Percentiles rank a stretch among this genome's conserved stretches.
Conservation (phyloP, 2,797 vertebrate species). For the Tapirus indicus region DNA sequence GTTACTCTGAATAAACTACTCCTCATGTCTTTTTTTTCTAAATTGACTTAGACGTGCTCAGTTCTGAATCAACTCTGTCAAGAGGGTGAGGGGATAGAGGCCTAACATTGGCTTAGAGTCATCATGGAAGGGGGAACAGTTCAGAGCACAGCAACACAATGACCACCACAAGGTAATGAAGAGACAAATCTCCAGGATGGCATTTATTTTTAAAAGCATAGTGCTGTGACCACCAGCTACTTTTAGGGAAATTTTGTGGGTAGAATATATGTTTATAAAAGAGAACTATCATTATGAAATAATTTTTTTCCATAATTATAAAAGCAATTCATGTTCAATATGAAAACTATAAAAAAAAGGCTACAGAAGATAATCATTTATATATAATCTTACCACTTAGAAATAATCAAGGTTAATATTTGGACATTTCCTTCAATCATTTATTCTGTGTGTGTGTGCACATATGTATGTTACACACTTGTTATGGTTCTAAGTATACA, state of each 20-base stretch:
- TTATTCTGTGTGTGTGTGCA: neutral
- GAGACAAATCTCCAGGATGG: neutral
- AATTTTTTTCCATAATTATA: neutral
- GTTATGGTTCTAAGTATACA: neutral
- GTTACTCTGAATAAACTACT: neutral
- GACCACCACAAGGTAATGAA: neutral
- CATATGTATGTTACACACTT: neutral
- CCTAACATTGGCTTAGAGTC: neutral
- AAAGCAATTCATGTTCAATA: neutral
- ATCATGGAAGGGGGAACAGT: neutral
- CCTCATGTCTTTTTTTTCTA: neutral
- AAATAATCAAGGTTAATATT: slow-evolving; percentile 12
- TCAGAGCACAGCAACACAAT: neutral
- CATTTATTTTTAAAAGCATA: neutral
- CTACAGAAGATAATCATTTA: neutral
- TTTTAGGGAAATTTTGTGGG: neutral
- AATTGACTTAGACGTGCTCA: neutral
- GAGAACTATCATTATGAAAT: neutral
- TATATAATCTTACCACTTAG: slow-evolving; percentile 4
- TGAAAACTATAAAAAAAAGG: slow-evolving; percentile 24
- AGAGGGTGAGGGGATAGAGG: neutral
- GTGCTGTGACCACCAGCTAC: neutral
- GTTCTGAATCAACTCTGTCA: neutral
- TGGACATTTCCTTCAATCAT: slow-evolving; percentile 14
- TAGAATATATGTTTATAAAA: neutral